Evolutionary conservation across 2,113 vertebrate species (phyloP).

Genomic region (Egretta garzetta): DNA sequence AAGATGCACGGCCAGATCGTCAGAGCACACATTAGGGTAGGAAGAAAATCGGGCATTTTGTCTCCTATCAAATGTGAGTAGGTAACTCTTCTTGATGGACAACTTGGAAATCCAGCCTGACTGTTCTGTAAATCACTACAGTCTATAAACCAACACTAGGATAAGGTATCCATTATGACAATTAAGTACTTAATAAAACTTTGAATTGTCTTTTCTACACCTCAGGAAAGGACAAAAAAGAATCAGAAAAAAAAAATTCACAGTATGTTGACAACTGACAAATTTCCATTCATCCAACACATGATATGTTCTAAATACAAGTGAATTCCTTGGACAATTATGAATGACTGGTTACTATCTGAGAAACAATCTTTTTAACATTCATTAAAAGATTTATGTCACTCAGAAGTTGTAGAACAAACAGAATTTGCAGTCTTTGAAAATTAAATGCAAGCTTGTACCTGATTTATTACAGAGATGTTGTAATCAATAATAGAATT

Average conservation of each 20-base stretch:
- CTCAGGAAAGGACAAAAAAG: neutral
- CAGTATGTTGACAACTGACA: neutral
- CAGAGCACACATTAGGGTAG: neutral
- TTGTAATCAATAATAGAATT: conserved; percentile 58
- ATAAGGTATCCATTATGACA: neutral
- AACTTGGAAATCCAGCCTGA: neutral
- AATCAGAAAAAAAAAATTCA: neutral
- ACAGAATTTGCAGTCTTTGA: conserved; percentile 38
- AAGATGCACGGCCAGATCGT: neutral
- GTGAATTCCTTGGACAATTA: conserved; percentile 17
- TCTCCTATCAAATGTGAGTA: neutral
- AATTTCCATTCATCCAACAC: neutral
- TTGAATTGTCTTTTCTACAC: neutral
- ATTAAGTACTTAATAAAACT: neutral
- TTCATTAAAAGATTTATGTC: conserved; percentile 41
- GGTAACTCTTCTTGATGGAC: neutral
- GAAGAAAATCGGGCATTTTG: neutral
- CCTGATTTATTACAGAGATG: conserved; percentile 13
- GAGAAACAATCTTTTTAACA: conserved; percentile 39
- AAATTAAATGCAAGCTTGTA: conserved; percentile 51
- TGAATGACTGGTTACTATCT: conserved; percentile 1
- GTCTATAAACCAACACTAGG: neutral
- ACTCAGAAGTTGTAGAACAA: conserved; percentile 42
- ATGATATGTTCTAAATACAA: neutral
- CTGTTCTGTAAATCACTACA: neutral